Base-by-base conservation (phyloP, 2,888 invertebrate species). In the Pachycephus smyrnensis region DNA sequence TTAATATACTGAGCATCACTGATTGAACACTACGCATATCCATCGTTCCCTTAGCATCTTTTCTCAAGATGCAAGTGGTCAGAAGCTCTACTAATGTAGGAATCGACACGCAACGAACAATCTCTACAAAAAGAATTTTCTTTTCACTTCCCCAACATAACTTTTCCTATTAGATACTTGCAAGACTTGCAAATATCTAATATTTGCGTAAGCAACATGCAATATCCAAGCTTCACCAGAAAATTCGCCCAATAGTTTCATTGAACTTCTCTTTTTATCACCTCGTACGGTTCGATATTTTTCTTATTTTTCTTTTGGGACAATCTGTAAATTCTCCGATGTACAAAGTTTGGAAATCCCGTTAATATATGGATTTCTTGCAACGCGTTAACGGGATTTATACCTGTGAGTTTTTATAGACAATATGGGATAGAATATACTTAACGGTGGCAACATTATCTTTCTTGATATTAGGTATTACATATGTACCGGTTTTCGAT, bases 401-500 rank as follows among this genome's bases (percentile, higher is more conserved):
- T 55, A 23, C 40, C 23, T 55, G 40, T 23, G 40, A 55, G 40
- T 55, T 55, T 85, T 84, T 82, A 86, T 88, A 87, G 85, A 86
- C 85, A 88, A 89, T 86, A 86, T 87, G 81, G 84, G 84, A 90
- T 87, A 89, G 86, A 88, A 87, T 88, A 87, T 88, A 86, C 86
- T 85, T 82, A 82, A 86, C 82, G 84, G 82, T 88, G 84, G 84
- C 87, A 89, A 88, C 88, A 84, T 86, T 88, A 85, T 86, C 82
- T 86, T 84, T 86, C 80, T 77, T 84, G 84, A 82, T 81, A 81
- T 83, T 82, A 82, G 83, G 77, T 78, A 79, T 77, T 82, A 75
- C 75, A 79, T 40, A 77, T 81, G 74, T 76, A 76, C 69, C 73
- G 76, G 79, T 79, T 76, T 69, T 36, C 73, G 69, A 69, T 79